Base-by-base conservation (phyloP, 2,888 invertebrate species). In the Dorcus hopei region DNA sequence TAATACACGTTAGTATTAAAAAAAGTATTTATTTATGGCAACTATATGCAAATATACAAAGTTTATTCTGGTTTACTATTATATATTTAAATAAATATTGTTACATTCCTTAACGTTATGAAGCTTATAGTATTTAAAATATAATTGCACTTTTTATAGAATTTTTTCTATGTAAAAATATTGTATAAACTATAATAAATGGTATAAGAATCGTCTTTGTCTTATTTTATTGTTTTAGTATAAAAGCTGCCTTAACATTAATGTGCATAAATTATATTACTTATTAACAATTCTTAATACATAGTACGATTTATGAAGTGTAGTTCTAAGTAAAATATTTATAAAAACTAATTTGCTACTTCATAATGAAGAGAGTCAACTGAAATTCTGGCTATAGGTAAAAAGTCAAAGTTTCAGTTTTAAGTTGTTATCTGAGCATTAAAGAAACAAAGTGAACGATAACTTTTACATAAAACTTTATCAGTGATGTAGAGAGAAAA, bases 141-240 rank as follows among this genome's bases (percentile, higher is more conserved):
- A 49, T 68, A 70, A 71, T 69, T 67, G 70, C 73, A 72, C 71
- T 68, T 71, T 69, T 66, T 68, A 65, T 67, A 66, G 59, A 64
- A 57, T 65, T 65, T 64, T 64, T 57, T 53, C 33, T 52, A 57
- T 58, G 53, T 58, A 58, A 53, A 52, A 57, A 49, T 38, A 49
- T 38, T 51, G 51, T 39, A 38, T 51, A 51, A 51, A 49, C 19
- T 49, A 19, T 19, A 49, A 19, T 38, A 49, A 49, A 49, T 9
- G 14, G 19, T 16, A 19, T 49, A 19, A 49, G 23, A 49, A 16
- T 11, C 11, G 23, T 23, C 19, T 7, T 49, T 23, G 23, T 19
- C 11, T 6, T 49, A 38, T 49, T 33, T 11, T 9, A 9, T 49
- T 49, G n/a, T 49, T n/a, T 9, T 47, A 3, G 19, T 14, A 19